Conservation (phyloP, 2,113 vertebrate species). For the Eleginops maclovinus region DNA sequence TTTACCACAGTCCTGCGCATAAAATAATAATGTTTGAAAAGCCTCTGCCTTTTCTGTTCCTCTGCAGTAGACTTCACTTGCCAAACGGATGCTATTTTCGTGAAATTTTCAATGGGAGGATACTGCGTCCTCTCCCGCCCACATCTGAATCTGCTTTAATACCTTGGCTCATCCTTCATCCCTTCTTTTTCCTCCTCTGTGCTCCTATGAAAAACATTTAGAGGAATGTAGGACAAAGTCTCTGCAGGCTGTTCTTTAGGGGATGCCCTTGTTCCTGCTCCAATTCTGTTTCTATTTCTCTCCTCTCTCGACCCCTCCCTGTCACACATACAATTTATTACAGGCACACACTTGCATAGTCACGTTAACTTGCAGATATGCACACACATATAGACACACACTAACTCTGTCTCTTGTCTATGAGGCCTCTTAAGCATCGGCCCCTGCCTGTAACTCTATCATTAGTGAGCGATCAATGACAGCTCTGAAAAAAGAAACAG, state of each 20-base stretch:
- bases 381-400: constrained; percentile 6
- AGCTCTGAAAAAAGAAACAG: constrained; percentile 64
- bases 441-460: constrained; percentile 60
- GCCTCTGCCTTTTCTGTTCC: constrained; percentile 40
- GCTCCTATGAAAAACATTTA: constrained; percentile 66
- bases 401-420: constrained; percentile 18
- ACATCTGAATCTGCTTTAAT: constrained; percentile 68
- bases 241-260: constrained; percentile 75
- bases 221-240: constrained; percentile 81
- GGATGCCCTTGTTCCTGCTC: constrained; percentile 82
- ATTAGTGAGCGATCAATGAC: constrained; percentile 67
- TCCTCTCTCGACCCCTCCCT: constrained; percentile 41
- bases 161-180: constrained; percentile 65
- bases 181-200: constrained; percentile 52
- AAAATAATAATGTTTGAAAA: constrained; percentile 32
- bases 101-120: constrained; percentile 67
- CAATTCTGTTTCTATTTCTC: constrained; percentile 75
- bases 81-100: constrained; percentile 71
- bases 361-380: constrained; percentile 43
- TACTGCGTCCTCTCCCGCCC: constrained; percentile 57
- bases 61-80: constrained; percentile 56
- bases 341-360: constrained; percentile 51
- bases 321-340: constrained; percentile 45
- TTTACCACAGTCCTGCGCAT: constrained; percentile 38
- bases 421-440: constrained; percentile 30